These are phyloP conservation scores for Aix galericulata DNA, from an alignment of 2,113 vertebrate species.

Conservation along the genomic window DNA sequence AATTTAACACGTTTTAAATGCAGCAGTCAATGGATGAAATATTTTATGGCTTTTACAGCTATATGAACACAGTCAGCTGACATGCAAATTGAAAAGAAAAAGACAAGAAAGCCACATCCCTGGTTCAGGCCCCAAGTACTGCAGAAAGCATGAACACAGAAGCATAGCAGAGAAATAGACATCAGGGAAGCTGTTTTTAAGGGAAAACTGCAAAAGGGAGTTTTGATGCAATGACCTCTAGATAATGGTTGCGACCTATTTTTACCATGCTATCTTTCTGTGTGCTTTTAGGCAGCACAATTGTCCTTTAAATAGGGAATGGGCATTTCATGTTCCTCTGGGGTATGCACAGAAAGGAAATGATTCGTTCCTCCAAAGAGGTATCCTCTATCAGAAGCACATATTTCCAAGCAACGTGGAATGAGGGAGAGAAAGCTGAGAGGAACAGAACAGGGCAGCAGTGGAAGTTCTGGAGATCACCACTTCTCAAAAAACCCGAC, in stretches of 20 bases:
- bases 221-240: background rate
- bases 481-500: background rate
- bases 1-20: conserved; percentile 56
- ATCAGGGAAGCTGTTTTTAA: background rate
- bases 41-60: conserved; percentile 26
- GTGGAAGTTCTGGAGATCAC: background rate
- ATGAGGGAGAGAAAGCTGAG: background rate
- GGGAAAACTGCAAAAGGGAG: background rate
- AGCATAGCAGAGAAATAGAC: fast-evolving
- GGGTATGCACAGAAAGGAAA: background rate
- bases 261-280: background rate
- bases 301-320: background rate
- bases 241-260: background rate
- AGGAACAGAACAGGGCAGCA: background rate
- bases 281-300: background rate
- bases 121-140: background rate
- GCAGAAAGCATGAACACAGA: background rate
- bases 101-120: background rate
- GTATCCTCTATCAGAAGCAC: background rate
- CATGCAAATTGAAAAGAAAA: background rate
- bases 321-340: background rate
- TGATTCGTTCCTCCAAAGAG: background rate
- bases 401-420: background rate
- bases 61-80: background rate
- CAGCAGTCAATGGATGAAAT: conserved; percentile 41